Base-by-base conservation (phyloP, 1,140 invertebrate genomes). In the Drosophila mojavensis region DNA sequence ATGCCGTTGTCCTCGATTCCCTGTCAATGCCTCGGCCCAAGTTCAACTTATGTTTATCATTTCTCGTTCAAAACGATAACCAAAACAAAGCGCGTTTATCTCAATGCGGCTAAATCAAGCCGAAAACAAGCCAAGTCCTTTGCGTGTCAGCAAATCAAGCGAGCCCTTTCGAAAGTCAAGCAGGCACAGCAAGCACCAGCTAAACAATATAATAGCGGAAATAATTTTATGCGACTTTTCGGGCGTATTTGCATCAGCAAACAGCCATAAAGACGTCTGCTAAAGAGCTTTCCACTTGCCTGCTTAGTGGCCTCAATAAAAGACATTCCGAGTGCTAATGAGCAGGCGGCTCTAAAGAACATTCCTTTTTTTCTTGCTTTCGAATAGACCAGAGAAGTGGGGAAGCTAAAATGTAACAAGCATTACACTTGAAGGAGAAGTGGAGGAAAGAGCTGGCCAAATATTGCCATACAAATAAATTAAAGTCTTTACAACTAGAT, bases 41-140 rank as follows among this genome's bases (percentile, higher is more conserved):
- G 36, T 68, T 69, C 54, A 82, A 78, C 67, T 83, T 83, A 79
- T 79, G 77, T 86, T 86, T 86, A 84, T 82, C 79, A 79, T 72
- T 89, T 83, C 61, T 41, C 51, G 77, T 67, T 68, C 45, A 26
- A 51, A 48, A 13, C 66, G 74, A 72, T 78, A 83, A 75, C 65
- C 75, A 79, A 86, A 86, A 39, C 82, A 86, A 86, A 73, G 78
- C 68, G 70, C 78, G 88, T 85, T 86, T 86, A 86, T 86, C 83
- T 83, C 66, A 69, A 61, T 61, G 72, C 59, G 77, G 76, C 71
- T 86, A 86, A 86, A 86, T 86, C 83, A 88, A 78, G 79, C 45
- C 41, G 54, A 54, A 53, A 55, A 63, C 51, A 70, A 75, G 50
- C 61, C 47, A 51, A 45, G 39, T 39, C 28, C 59, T 43, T 54